Evolutionary conservation across 2,888 invertebrate genomes (phyloP).

Genomic region (Scrobipalpa atriplicella): DNA sequence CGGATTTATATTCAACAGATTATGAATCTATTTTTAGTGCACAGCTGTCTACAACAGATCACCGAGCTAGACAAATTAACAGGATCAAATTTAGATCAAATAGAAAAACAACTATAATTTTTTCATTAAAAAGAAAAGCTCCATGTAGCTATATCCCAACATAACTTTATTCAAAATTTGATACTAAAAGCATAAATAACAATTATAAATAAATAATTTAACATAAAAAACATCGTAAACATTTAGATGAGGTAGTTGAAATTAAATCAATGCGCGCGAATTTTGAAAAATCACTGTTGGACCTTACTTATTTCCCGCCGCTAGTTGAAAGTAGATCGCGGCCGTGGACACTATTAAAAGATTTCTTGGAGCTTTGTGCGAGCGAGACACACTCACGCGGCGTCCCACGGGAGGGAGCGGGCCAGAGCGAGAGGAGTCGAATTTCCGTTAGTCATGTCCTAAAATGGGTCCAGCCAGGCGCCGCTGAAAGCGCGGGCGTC

Average conservation of each 20-base stretch:
- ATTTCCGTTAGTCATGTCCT: slow-evolving; percentile 88
- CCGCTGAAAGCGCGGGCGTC: slow-evolving; percentile 82
- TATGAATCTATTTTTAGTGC: slow-evolving; percentile 65
- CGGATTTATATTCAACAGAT: slow-evolving; percentile 50
- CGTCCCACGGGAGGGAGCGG: slow-evolving; percentile 77
- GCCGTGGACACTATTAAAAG: slow-evolving; percentile 84
- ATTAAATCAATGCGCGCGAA: slow-evolving; percentile 45
- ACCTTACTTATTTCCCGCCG: slow-evolving; percentile 76
- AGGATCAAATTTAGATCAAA: background rate
- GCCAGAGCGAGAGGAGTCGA: slow-evolving; percentile 81
- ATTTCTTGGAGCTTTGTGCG: slow-evolving; percentile 82
- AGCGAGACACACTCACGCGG: slow-evolving; percentile 70
- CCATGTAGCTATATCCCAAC: background rate
- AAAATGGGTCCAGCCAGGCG: slow-evolving; percentile 86
- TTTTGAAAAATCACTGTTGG: slow-evolving; percentile 57
- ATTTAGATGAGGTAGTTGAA: slow-evolving; percentile 5
- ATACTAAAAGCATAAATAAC: background rate
- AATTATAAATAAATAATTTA: background rate
- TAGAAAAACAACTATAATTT: background rate
- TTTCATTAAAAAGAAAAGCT: background rate
- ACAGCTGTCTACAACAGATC: slow-evolving; percentile 30
- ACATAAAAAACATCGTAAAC: background rate
- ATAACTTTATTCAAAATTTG: background rate
- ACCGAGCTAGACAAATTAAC: slow-evolving; percentile 27
- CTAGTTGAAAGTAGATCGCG: slow-evolving; percentile 82